Percentiles rank a stretch among this genome's conserved stretches.
Conservation (phyloP, 2,888 invertebrate species). For the Notodonta ziczac region DNA sequence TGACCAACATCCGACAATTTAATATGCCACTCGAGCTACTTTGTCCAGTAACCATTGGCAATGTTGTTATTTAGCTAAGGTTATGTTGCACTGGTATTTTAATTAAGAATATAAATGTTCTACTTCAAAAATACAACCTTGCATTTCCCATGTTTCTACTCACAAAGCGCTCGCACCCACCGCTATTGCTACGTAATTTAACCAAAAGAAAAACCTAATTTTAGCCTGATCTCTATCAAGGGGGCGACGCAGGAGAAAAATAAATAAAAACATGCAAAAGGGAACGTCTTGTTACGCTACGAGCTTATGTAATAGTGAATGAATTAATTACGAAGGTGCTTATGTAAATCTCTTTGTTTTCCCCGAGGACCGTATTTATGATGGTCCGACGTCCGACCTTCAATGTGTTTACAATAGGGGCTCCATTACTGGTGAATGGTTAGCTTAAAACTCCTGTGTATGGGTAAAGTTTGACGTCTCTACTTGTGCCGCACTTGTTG, state of each 20-base stretch:
- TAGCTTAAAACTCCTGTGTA: neutral
- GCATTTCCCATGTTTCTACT: neutral
- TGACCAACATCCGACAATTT: too few species aligned
- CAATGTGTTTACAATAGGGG: constrained; percentile 28
- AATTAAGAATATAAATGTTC: too few species aligned
- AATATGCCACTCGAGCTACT: too few species aligned
- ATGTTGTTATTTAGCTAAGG: too few species aligned
- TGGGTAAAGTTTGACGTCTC: neutral
- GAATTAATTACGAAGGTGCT: constrained; percentile 27
- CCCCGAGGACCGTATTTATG: constrained; percentile 13
- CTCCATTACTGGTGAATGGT: constrained; percentile 8
- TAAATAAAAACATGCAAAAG: constrained; percentile 12
- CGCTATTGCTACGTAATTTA: neutral
- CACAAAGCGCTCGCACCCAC: neutral
- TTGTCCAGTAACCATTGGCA: too few species aligned
- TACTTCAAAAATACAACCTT: neutral
- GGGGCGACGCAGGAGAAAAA: constrained; percentile 7
- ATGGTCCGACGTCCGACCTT: constrained; percentile 10
- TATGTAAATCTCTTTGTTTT: constrained; percentile 41
- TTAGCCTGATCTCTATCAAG: constrained; percentile 1
- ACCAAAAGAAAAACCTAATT: neutral
- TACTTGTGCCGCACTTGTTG: neutral
- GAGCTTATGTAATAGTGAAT: constrained; percentile 13
- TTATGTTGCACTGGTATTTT: too few species aligned
- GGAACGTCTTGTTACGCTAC: constrained; percentile 7